Evolutionary conservation across 2,113 vertebrate species (phyloP).

Genomic region (Eclectus roratus): DNA sequence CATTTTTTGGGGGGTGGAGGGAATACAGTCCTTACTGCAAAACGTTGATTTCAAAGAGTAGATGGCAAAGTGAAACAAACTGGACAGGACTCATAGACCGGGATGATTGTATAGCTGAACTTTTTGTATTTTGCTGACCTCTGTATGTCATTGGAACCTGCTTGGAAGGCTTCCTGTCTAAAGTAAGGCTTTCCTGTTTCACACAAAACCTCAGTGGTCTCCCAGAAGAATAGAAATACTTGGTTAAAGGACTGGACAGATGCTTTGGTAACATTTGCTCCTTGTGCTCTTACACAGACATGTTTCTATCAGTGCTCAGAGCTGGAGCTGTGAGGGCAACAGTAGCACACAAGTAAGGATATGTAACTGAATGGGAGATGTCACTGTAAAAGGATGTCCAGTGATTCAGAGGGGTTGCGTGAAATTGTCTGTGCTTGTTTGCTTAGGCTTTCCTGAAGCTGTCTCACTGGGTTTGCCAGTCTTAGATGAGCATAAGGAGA

Average conservation of each 20-base stretch:
- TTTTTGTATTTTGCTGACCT: neutral
- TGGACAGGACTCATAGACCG: neutral
- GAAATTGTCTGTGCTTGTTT: neutral
- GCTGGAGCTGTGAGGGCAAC: neutral
- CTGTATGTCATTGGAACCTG: neutral
- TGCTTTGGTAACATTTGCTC: neutral
- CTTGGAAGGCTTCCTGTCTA: neutral
- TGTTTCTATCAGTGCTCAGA: neutral
- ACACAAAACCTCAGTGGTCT: neutral
- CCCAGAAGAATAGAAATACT: neutral
- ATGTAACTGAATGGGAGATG: neutral
- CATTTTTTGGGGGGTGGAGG: fast-evolving
- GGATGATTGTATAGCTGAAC: neutral
- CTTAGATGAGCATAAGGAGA: neutral
- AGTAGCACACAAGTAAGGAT: neutral
- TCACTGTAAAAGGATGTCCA: neutral
- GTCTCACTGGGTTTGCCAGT: neutral
- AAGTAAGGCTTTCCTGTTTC: neutral
- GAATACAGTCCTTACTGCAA: neutral
- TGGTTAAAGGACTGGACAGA: neutral
- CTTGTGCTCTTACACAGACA: neutral
- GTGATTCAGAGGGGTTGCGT: neutral
- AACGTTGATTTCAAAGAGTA: neutral
- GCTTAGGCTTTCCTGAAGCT: neutral
- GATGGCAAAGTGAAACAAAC: neutral